Base-by-base conservation (phyloP, 2,113 vertebrate species). In the Sigmodon hispidus region DNA sequence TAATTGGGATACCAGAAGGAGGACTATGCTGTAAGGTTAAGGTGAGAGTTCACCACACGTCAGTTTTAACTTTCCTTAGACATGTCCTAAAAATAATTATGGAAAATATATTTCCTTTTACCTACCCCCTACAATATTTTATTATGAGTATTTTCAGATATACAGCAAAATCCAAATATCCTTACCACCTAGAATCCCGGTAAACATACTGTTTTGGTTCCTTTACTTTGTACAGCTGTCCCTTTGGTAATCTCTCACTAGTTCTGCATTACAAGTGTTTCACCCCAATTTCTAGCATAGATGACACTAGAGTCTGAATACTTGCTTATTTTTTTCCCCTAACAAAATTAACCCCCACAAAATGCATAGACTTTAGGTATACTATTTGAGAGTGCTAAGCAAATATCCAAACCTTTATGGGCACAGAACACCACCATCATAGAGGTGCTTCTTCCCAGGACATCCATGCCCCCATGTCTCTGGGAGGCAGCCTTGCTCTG, bases 241-340 rank as follows among this genome's bases (percentile, higher is more conserved):
- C 86, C 86, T 63, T 80, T 92, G 75, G 87, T 59, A 90, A 45
- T 40, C 24, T 26, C n/a, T 70, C 57, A 86, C 57, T 95, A 73
- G 55, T 88, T 83, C 72, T 83, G n/a, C 48, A 70, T 80, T 97
- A 17, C 19, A 93, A 83, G 89, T 77, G 40, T 87, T 95, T 92
- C 8, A 65, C 24, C 21, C 15, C 72, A 40, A 73, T 55, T 15
- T 89, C 13, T 9, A 87, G 69, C 43, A 87, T 89, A 65, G 7
- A 40, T 65, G 59, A 80, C 59, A 52, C 77, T 76, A 84, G 40
- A 75, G 59, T 45, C 90, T 45, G 90, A 63, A 95, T 76, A 36
- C 92, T 73, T 92, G n/a, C 61, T 94, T 90, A 65, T 45, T 59
- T 43, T 43, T 63, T 90, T 52, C 2, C 16, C 43, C 34, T 84